A percentile compares a stretch with the other conserved stretches of the same genome.
phyloP scores from a whole-genome alignment of 1,140 invertebrate species.

The Drosophila kanapiae region DNA sequence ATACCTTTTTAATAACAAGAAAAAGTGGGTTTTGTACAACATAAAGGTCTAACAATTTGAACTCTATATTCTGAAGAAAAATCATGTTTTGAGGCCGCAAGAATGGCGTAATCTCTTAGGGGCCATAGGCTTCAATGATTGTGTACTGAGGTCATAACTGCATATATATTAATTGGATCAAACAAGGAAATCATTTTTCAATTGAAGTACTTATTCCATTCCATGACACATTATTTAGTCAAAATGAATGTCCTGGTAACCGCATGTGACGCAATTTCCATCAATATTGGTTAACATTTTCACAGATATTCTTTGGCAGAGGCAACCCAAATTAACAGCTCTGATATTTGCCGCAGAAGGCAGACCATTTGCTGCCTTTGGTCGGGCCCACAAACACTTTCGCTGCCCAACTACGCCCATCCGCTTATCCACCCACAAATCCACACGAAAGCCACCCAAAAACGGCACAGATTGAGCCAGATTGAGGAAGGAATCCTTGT shows the following conservation, averaged over 20 bases:
- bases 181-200: constrained; percentile 2
- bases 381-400: constrained; percentile 47
- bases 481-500: constrained; percentile 26
- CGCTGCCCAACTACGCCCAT: constrained; percentile 37
- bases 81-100: too few relatives aligned
- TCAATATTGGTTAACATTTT: constrained; percentile 40
- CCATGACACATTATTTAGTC: constrained; percentile 25
- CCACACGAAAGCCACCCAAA: constrained; percentile 13
- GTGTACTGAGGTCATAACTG: background rate
- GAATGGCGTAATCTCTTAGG: too few relatives aligned
- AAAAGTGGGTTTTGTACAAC: too few relatives aligned
- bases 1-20: too few relatives aligned
- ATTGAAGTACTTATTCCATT: background rate
- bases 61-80: too few relatives aligned
- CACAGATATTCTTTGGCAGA: constrained; percentile 7
- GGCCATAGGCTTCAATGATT: background rate
- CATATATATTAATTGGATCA: background rate
- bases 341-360: constrained; percentile 30
- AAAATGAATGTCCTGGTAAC: constrained; percentile 8
- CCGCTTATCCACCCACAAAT: constrained; percentile 1
- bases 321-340: constrained; percentile 9
- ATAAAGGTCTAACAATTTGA: too few relatives aligned
- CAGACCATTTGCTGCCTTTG: constrained; percentile 24
- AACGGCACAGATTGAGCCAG: constrained; percentile 24
- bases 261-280: constrained; percentile 34